phyloP scores from a whole-genome alignment of 2,113 vertebrate species.

The Natator depressus region DNA sequence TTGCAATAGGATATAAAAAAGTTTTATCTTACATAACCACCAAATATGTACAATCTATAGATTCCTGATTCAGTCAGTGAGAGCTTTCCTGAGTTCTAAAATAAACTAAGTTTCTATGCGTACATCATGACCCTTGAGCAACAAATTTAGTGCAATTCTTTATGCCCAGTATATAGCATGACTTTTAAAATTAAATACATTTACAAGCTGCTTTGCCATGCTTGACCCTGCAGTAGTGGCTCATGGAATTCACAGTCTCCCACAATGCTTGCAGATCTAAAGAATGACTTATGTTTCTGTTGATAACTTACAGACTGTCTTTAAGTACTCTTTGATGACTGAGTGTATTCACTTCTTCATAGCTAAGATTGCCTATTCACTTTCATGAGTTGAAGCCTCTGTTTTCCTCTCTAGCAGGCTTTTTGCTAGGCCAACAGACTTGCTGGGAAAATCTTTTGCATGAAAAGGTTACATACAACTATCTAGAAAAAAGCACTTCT shows the following conservation, averaged over 20 bases:
- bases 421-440: neutral
- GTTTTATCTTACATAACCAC: constrained; percentile 1
- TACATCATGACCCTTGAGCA: neutral
- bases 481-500: neutral
- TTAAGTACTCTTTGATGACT: constrained; percentile 41
- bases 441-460: constrained; percentile 32
- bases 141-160: neutral
- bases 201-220: neutral
- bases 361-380: constrained; percentile 14
- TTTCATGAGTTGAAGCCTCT: constrained; percentile 13
- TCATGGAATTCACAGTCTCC: constrained; percentile 28
- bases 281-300: constrained; percentile 35
- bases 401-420: neutral
- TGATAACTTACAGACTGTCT: constrained; percentile 26
- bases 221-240: neutral
- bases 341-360: constrained; percentile 22
- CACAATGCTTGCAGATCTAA: neutral
- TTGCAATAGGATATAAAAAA: neutral
- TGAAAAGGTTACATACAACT: neutral
- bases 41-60: neutral
- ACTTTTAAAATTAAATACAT: neutral
- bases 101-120: neutral
- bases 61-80: neutral
- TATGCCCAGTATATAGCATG: neutral
- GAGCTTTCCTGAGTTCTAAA: neutral